Evolutionary conservation across 2,888 invertebrate species (phyloP).

Genomic region (Venusia cambrica): DNA sequence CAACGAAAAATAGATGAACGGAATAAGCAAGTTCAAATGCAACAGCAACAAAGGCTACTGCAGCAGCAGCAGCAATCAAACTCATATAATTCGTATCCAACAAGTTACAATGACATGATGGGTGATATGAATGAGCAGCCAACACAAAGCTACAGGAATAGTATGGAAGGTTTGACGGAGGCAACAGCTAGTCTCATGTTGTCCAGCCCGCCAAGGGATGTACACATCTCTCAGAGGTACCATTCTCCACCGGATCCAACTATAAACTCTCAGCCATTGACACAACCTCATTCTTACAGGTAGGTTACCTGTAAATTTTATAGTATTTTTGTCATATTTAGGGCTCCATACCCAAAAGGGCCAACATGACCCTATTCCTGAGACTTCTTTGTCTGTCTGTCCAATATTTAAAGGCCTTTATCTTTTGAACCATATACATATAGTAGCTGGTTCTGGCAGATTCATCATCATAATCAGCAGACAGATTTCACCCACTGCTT

Average conservation of each 20-base stretch:
- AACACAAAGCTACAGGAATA: conserved; percentile 23
- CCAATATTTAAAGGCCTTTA: no score
- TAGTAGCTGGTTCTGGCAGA: no score
- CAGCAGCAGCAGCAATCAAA: conserved; percentile 43
- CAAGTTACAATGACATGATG: conserved; percentile 56
- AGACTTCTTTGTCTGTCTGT: no score
- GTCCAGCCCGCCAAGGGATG: conserved; percentile 19
- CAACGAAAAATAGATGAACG: conserved; percentile 78
- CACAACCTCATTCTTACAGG: conserved; percentile 19
- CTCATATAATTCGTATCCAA: conserved; percentile 42
- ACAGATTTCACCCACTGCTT: no score
- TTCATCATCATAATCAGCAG: no score
- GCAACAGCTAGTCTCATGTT: conserved; percentile 26
- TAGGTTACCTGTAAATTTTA: conserved; percentile 6
- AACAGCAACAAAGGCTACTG: conserved; percentile 46
- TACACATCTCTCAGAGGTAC: conserved; percentile 18
- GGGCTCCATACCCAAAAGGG: no score
- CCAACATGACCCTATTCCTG: no score
- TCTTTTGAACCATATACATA: no score
- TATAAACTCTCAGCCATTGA: conserved; percentile 16
- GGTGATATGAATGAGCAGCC: conserved; percentile 49
- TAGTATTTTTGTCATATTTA: no score
- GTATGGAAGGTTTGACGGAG: conserved; percentile 29
- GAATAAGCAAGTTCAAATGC: conserved; percentile 63
- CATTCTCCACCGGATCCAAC: conserved; percentile 23